Evolutionary conservation across 2,888 invertebrate species (phyloP).

Genomic region (Neuroscelio doddi): DNA sequence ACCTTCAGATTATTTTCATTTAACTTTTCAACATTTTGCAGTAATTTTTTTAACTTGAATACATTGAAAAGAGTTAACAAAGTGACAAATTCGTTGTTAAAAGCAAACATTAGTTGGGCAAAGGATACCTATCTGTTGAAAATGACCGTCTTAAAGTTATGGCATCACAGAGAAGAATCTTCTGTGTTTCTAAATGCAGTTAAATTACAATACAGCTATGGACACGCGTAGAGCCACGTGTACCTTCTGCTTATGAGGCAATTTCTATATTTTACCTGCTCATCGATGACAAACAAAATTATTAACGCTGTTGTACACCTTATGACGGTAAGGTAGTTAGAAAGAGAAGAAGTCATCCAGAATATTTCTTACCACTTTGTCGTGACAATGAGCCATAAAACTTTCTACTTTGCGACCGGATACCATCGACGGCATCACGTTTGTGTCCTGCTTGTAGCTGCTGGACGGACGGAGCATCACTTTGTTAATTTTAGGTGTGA

Average conservation of each 20-base stretch:
- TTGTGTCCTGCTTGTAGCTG: slow-evolving; percentile 2
- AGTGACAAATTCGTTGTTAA: neutral
- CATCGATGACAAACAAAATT: slow-evolving; percentile 1
- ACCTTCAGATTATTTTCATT: too few species aligned
- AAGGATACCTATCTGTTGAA: neutral
- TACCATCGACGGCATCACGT: slow-evolving; percentile 4
- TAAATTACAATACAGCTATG: slow-evolving; percentile 4
- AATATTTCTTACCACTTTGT: slow-evolving; percentile 21
- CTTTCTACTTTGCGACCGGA: slow-evolving; percentile 39
- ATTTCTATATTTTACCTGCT: slow-evolving; percentile 5
- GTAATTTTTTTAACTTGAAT: too few species aligned
- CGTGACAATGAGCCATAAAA: slow-evolving; percentile 45
- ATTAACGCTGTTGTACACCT: slow-evolving; percentile 1
- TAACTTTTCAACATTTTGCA: too few species aligned
- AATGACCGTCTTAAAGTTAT: neutral
- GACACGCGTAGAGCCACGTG: slow-evolving; percentile 26
- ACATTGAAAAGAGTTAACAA: too few species aligned
- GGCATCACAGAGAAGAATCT: neutral
- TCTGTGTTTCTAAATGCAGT: neutral
- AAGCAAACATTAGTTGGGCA: neutral
- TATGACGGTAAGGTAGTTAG: too few species aligned
- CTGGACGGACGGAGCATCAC: slow-evolving; percentile 10
- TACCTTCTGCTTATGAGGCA: neutral
- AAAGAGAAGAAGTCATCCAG: slow-evolving; percentile 42
- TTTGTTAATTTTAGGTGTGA: slow-evolving; percentile 20